Conservation (phyloP, 2,113 vertebrate genomes). For the Carassius gibelio region DNA sequence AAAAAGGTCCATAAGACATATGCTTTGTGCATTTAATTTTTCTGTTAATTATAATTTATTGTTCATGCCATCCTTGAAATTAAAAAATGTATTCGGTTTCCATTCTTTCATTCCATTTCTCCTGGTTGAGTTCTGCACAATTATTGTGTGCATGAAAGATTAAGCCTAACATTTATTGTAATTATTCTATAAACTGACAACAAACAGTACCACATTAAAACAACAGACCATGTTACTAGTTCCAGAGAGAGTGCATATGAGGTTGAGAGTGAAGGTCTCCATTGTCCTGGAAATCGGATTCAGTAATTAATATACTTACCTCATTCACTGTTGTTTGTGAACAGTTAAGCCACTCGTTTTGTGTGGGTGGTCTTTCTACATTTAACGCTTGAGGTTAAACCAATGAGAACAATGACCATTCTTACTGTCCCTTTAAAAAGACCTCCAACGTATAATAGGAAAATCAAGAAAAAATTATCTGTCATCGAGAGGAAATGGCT, state of each 20-base stretch:
- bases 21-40: neutral
- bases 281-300: constrained; percentile 1
- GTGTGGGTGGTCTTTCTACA: neutral
- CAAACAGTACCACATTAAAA: neutral
- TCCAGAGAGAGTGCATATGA: neutral
- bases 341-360: neutral
- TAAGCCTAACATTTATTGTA: neutral
- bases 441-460: neutral
- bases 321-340: neutral
- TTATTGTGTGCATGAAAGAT: neutral
- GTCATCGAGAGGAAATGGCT: constrained; percentile 7
- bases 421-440: neutral
- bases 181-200: neutral
- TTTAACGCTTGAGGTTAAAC: neutral
- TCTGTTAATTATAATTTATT: neutral
- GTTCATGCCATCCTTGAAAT: neutral
- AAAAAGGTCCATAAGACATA: neutral
- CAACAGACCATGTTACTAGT: neutral
- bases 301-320: constrained; percentile 1
- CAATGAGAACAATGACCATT: neutral
- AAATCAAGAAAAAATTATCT: neutral
- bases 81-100: neutral
- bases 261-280: neutral
- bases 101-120: neutral
- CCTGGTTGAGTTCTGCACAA: neutral